phyloP scores from a whole-genome alignment of 64 coral and sea anemone species.

The Astreopora myriophthalma region DNA sequence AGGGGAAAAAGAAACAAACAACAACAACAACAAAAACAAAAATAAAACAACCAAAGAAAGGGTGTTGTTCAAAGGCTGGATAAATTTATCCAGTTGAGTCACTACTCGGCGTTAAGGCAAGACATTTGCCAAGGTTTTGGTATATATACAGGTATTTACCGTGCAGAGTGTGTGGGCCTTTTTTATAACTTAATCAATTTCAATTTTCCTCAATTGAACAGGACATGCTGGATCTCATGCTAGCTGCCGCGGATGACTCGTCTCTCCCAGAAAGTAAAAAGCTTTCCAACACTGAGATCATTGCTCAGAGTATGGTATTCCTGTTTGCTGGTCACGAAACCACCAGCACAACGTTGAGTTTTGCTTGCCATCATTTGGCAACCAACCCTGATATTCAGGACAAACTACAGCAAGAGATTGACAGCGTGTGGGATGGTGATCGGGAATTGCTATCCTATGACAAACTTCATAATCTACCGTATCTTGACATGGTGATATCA shows the following conservation, averaged over 20 bases:
- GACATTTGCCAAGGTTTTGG: no score
- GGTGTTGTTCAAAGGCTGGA: no score
- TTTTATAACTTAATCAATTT: no score
- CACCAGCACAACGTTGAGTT: not conserved
- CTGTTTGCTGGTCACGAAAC: conserved; percentile 26
- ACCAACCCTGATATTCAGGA: conserved; percentile 36
- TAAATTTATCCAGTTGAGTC: no score
- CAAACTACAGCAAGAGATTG: conserved; percentile 24
- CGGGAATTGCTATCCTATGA: conserved; percentile 9
- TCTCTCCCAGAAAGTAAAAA: not conserved
- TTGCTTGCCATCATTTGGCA: not conserved
- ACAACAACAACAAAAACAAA: no score
- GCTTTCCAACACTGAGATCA: not conserved
- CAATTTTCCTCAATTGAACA: no score
- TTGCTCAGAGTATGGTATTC: conserved; percentile 17
- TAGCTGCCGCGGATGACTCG: not conserved
- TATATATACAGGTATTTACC: no score
- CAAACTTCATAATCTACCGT: conserved; percentile 1
- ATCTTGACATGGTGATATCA: conserved; percentile 48
- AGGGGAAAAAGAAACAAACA: no score
- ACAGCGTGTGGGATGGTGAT: conserved; percentile 1
- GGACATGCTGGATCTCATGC: conserved; percentile 41
- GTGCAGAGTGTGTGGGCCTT: no score
- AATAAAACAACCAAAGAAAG: no score
- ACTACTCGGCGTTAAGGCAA: no score